Base-by-base conservation (phyloP, 1,140 invertebrate species). In the Oedothorax gibbosus region DNA sequence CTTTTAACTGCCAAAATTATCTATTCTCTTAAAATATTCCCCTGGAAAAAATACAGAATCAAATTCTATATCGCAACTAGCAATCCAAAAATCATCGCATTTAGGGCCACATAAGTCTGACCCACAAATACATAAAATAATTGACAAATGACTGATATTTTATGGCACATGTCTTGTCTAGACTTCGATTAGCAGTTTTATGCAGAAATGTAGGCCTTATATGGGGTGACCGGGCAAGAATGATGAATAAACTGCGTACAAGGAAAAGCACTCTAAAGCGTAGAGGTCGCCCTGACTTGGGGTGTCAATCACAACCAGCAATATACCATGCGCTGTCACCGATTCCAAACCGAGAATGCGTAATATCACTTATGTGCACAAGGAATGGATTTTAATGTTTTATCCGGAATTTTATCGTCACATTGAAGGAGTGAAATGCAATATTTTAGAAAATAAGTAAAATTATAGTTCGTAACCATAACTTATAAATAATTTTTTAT, bases 231-330 rank as follows among this genome's bases (percentile, higher is more conserved):
- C 50, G 10, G 14, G 11, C 15, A 60, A 51, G 57, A 82, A 73
- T 82, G 80, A 82, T 82, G 68, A 82, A 82, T 82, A 60, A 73
- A 82, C 80, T 65, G 56, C 72, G n/a, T 82, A 82, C 80, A 82
- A 82, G 80, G 69, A 82, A 82, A 82, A 82, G 80, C 80, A 82
- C 80, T 82, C 69, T 49, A 72, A 82, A 81, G 35, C 53, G 68
- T 53, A 56, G 64, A 71, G 78, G 78, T 53, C 80, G 69, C 53
- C n/a, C n/a, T 73, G 80, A 71, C 57, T 57, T 69, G 54, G 80
- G 50, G 9, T 82, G 80, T 73, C 68, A 82, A 73, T 82, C 80
- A 79, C 66, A 64, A 9, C n/a, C n/a, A n/a, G 35, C 77, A 50
- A 79, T 79, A 79, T 79, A 79, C 77, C 64, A 21, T 35, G 49